phyloP scores from a whole-genome alignment of 2,888 invertebrate species.

The Omphaloscelis lunosa region DNA sequence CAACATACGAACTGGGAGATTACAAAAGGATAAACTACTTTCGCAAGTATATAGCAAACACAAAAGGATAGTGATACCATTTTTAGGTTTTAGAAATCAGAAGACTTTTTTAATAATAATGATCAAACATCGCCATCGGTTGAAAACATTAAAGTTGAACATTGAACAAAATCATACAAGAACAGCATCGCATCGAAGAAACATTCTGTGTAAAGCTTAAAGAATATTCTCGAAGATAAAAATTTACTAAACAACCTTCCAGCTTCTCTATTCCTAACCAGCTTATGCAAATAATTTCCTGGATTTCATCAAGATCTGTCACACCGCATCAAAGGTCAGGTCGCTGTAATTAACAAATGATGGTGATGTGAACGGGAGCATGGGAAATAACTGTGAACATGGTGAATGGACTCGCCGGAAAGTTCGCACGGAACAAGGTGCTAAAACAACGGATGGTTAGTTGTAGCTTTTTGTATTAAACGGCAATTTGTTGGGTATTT shows the following conservation, averaged over 20 bases:
- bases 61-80: background rate
- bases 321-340: slow-evolving; percentile 80
- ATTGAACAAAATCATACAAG: background rate
- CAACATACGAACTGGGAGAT: background rate
- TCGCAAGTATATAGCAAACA: background rate
- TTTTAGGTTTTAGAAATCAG: background rate
- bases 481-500: slow-evolving; percentile 61
- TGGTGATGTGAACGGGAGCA: slow-evolving; percentile 85
- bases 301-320: slow-evolving; percentile 75
- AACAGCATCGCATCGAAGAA: background rate
- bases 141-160: background rate
- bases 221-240: background rate
- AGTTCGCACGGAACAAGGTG: slow-evolving; percentile 73
- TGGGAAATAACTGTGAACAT: slow-evolving; percentile 83
- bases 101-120: too few relatives aligned
- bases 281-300: slow-evolving; percentile 66
- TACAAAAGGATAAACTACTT: background rate
- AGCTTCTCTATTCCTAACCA: background rate
- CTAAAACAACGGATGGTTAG: slow-evolving; percentile 57
- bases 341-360: slow-evolving; percentile 81
- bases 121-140: background rate
- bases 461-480: slow-evolving; percentile 58
- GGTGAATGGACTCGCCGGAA: slow-evolving; percentile 70
- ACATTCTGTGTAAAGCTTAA: background rate
- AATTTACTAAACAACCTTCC: background rate